phyloP scores from a whole-genome alignment of 2,888 invertebrate species.

The Ligdia adustata region DNA sequence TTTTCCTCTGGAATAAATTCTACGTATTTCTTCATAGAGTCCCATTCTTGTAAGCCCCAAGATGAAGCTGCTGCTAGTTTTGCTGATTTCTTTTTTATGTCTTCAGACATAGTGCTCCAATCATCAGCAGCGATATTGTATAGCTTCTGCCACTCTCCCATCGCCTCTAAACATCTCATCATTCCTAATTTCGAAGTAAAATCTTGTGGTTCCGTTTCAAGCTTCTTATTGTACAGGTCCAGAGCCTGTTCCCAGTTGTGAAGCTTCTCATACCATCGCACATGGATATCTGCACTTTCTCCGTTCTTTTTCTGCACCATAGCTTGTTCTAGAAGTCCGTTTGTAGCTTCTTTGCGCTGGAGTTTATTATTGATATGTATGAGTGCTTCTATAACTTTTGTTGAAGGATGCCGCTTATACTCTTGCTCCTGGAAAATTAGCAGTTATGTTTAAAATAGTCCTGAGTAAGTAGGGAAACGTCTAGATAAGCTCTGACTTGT shows the following conservation, averaged over 20 bases:
- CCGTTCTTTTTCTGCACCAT: slow-evolving; percentile 89
- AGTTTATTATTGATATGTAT: slow-evolving; percentile 99
- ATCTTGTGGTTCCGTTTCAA: slow-evolving; percentile 87
- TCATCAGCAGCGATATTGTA: slow-evolving; percentile 90
- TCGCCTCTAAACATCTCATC: slow-evolving; percentile 97
- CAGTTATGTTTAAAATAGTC: too few relatives aligned
- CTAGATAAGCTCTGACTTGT: too few relatives aligned
- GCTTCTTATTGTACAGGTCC: slow-evolving; percentile 91
- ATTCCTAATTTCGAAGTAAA: slow-evolving; percentile 94
- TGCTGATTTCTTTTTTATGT: slow-evolving; percentile 87
- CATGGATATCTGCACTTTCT: slow-evolving; percentile 83
- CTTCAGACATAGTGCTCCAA: slow-evolving; percentile 75
- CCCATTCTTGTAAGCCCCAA: slow-evolving; percentile 98
- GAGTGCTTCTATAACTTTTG: slow-evolving; percentile 94
- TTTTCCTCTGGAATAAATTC: slow-evolving; percentile 93
- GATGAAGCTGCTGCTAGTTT: slow-evolving; percentile 97
- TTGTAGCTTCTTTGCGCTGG: slow-evolving; percentile 98
- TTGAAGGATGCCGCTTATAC: slow-evolving; percentile 87
- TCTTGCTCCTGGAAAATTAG: slow-evolving; percentile 89
- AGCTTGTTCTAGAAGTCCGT: slow-evolving; percentile 94
- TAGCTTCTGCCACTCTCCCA: slow-evolving; percentile 98
- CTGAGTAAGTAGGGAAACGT: too few relatives aligned
- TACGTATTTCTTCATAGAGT: slow-evolving; percentile 96
- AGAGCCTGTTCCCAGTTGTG: slow-evolving; percentile 99
- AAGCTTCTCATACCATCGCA: slow-evolving; percentile 99